Evolutionary conservation across 2,888 invertebrate genomes (phyloP).

Genomic region (Acleris laterana): DNA sequence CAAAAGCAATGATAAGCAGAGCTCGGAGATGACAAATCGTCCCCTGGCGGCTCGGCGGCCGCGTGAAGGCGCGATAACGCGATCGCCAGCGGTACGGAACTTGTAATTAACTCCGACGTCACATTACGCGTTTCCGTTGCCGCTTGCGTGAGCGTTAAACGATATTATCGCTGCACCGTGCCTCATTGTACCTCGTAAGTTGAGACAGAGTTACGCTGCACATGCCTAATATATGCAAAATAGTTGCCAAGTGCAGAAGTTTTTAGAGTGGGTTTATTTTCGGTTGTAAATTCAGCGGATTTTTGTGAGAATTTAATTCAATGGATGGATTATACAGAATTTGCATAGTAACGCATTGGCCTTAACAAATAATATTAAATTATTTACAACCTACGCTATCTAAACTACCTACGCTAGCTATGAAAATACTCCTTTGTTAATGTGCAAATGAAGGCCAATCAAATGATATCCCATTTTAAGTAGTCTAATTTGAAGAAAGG

Average conservation of each 20-base stretch:
- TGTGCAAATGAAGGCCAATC: too few species aligned
- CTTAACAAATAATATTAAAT: too few species aligned
- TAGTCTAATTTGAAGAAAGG: too few species aligned
- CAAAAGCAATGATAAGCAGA: slow-evolving; percentile 47
- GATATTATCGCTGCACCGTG: slow-evolving; percentile 52
- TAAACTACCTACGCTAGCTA: too few species aligned
- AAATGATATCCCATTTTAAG: too few species aligned
- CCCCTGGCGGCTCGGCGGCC: slow-evolving; percentile 24
- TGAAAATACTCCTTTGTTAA: too few species aligned
- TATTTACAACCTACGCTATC: too few species aligned
- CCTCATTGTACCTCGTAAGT: slow-evolving; percentile 58
- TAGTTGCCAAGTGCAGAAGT: slow-evolving; percentile 26
- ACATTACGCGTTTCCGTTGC: slow-evolving; percentile 65
- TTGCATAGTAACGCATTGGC: not conserved
- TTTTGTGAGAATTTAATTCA: not conserved
- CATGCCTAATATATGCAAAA: slow-evolving; percentile 35
- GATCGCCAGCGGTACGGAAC: slow-evolving; percentile 57
- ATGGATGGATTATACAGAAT: not conserved
- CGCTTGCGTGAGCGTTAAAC: slow-evolving; percentile 54
- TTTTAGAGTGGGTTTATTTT: slow-evolving; percentile 16
- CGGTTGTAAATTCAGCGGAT: not conserved
- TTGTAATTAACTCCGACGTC: slow-evolving; percentile 67
- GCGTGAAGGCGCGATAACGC: slow-evolving; percentile 55
- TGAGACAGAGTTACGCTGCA: slow-evolving; percentile 44
- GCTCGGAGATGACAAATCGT: slow-evolving; percentile 52